Evolutionary conservation across 2,113 vertebrate species (phyloP), one percentile per base, ranked within the genome.

Genomic region (Eurystomus gularis): DNA sequence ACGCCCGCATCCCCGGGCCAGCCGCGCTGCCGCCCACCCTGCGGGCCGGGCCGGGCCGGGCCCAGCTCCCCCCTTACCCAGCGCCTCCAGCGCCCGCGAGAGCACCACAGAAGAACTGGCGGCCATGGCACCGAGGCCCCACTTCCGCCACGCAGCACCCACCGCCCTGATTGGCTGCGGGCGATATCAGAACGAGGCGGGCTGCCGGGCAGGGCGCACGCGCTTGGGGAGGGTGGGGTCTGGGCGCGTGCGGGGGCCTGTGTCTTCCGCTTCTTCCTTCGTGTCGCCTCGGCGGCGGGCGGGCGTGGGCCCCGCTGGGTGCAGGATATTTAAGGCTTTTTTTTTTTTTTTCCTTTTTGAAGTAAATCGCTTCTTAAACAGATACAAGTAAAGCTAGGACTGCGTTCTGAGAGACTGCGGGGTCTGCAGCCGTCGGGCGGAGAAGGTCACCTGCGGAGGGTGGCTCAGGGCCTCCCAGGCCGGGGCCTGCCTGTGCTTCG

Each of bases 221-320:
- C 91, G 82, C 65, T 3, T 9, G 5, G 14, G 20, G 35, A 2
- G 19, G 29, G 55, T 4, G 18, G 7, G 2, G 18, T 1, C 1
- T 33, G 3, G 1, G 4, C 10, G 54, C 29, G 37, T 7, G 9
- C 2, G 9, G 25, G 9, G 25, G 9, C 1, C 3, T 1, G 18
- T 1, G 3, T 4, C 4, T 2, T 7, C 3, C 2, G 20, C 13
- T 6, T 3, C 6, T 9, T 48, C 21, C 10, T 51, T 42, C 42
- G 42, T 51, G 19, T 24, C 10, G 60, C 15, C 4, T 37, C 9
- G 18, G 1, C 2, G 18, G 1, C 7, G 25, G 1, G 25, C 0
- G 23, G 6, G 40, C 6, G 42, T 3, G 25, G 6, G 11, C 1
- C 1, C 1, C 1, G 7, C 0, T 1, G 3, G 7, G 13, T 1